phyloP scores from a whole-genome alignment of 2,797 vertebrate species.

The Tokudaia muenninki region DNA sequence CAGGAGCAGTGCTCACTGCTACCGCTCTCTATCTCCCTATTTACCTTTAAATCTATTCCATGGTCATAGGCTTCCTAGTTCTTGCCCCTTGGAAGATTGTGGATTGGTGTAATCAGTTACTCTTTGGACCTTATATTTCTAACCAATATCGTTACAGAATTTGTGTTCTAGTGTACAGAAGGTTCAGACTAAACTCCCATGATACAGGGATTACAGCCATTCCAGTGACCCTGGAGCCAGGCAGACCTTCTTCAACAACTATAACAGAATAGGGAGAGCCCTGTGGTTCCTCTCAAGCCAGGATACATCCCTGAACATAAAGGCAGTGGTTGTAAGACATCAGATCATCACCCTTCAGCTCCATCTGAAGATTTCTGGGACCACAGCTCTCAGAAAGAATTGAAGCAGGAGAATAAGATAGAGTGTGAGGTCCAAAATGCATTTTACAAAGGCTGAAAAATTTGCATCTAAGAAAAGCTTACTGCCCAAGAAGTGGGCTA shows the following conservation, averaged over 20 bases:
- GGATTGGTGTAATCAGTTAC: neutral
- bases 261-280: neutral
- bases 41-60: neutral
- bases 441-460: neutral
- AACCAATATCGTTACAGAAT: neutral
- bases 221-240: no score
- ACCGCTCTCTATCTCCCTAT: neutral
- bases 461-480: neutral
- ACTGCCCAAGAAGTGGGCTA: neutral
- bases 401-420: neutral
- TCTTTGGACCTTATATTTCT: neutral
- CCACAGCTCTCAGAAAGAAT: neutral
- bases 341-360: neutral
- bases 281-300: neutral
- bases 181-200: neutral
- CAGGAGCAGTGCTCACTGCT: neutral
- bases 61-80: neutral
- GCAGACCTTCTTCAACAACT: neutral
- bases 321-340: neutral
- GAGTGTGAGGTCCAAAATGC: neutral
- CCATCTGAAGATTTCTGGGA: neutral
- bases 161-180: neutral
- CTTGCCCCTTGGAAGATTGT: neutral
- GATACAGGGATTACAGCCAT: neutral
- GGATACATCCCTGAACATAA: neutral